Base-by-base conservation (phyloP, 2,797 vertebrate genomes). In the Danio jaintianensis region DNA sequence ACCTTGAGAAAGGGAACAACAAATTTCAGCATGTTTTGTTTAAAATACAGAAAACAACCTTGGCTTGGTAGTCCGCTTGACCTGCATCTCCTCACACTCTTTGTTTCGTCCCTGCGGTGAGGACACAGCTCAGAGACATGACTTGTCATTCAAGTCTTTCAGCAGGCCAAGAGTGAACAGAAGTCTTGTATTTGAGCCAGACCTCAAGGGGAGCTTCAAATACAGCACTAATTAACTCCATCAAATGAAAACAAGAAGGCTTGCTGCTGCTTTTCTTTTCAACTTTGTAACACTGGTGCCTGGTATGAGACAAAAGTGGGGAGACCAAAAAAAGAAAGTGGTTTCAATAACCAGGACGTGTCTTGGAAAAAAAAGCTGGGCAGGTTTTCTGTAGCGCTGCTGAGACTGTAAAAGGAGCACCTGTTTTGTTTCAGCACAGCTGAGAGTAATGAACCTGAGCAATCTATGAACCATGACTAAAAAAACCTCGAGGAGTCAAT, bases 221-320 rank as follows among this genome's bases (percentile, higher is more conserved):
- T 58, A 74, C 80, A 83, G 75, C 63, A 63, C 80, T 82, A 85
- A 84, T 83, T 73, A 82, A 55, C 67, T 73, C 78, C 29, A 68
- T 63, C 76, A 79, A 81, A 82, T 79, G 77, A 62, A 82, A 80
- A 82, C 74, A 78, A 83, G 79, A 83, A 81, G 48, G 79, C 18
- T 50, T 67, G 59, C 45, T 47, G 47, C 68, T 68, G 78, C 69
- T 69, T 83, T 76, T 75, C 68, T 76, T 69, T 62, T 38, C 22
- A 20, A 18, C 72, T 75, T 47, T 36, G 56, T 13, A 45, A 63
- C 70, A 74, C 48, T 53, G 58, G 67, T 42, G 18, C 20, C 53
- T 38, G 66, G 53, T 62, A 22, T 56, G 56, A 66, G 5, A 45
- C 63, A 42, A 61, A 69, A 78, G 6, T 20, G 16, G 64, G 76